These are phyloP conservation scores for Piscicola geometra DNA, from an alignment of 2,888 invertebrate genomes.

Conservation along the genomic window DNA sequence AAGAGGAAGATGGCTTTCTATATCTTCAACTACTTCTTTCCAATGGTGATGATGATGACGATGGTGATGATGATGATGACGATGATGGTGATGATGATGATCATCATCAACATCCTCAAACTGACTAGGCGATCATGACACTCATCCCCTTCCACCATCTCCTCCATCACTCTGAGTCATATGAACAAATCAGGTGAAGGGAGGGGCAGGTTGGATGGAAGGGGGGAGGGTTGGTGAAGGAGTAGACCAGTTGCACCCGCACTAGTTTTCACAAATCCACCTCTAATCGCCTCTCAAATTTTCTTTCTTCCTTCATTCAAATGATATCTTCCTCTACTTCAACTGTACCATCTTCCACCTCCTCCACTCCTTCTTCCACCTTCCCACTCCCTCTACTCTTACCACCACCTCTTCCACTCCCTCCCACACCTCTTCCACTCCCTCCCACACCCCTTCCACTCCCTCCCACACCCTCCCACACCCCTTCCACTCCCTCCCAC, in stretches of 20 bases:
- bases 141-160: too few species aligned
- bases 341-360: background rate
- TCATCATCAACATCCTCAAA: too few species aligned
- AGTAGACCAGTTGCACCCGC: background rate
- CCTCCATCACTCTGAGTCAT: too few species aligned
- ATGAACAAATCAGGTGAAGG: too few species aligned
- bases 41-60: conserved; percentile 23
- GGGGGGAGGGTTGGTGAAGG: background rate
- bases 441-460: too few species aligned
- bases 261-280: too few species aligned
- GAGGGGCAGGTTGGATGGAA: background rate
- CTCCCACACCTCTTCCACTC: too few species aligned
- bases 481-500: background rate
- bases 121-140: too few species aligned
- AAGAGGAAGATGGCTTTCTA: background rate
- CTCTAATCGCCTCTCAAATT: too few species aligned
- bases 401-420: too few species aligned
- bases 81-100: conserved; percentile 8
- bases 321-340: background rate
- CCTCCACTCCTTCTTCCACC: background rate
- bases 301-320: too few species aligned
- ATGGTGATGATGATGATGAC: conserved; percentile 18
- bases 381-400: background rate
- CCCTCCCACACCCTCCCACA: too few species aligned
- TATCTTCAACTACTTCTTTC: background rate